Evolutionary conservation across 2,888 invertebrate genomes (phyloP).

Genomic region (Pollenia griseotomentosa): DNA sequence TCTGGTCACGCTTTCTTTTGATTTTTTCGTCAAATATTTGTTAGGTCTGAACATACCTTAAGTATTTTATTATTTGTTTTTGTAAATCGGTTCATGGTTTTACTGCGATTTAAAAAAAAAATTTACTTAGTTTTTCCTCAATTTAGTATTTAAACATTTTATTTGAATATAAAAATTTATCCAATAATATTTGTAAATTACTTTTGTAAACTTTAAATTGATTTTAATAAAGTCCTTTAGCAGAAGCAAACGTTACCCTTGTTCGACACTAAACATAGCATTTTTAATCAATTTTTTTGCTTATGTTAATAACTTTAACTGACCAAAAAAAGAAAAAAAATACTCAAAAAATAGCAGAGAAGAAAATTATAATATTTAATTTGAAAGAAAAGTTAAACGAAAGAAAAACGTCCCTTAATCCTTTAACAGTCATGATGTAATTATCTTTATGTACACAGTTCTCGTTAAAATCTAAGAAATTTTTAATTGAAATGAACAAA

Average conservation of each 20-base stretch:
- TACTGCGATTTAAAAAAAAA: too few species aligned
- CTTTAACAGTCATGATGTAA: constrained; percentile 50
- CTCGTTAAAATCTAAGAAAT: constrained; percentile 40
- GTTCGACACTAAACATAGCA: background rate
- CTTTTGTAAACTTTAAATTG: too few species aligned
- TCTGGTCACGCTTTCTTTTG: too few species aligned
- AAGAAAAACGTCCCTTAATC: constrained; percentile 37
- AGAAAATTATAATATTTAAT: constrained; percentile 47
- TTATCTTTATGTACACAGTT: constrained; percentile 41
- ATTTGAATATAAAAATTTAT: too few species aligned
- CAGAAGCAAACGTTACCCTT: background rate
- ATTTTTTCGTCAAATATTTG: too few species aligned
- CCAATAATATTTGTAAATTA: too few species aligned
- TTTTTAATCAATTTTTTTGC: background rate
- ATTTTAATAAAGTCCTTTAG: too few species aligned
- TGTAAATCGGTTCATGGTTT: too few species aligned
- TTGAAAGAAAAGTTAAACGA: constrained; percentile 21
- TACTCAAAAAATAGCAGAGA: background rate
- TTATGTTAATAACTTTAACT: background rate
- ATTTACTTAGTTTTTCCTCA: too few species aligned
- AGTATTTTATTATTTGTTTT: too few species aligned
- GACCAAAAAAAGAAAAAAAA: background rate
- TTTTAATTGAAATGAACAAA: constrained; percentile 62
- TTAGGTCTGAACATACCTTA: too few species aligned
- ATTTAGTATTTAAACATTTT: too few species aligned